Evolutionary conservation across 1,140 invertebrate species (phyloP).

Genomic region (Hestina assimilis): DNA sequence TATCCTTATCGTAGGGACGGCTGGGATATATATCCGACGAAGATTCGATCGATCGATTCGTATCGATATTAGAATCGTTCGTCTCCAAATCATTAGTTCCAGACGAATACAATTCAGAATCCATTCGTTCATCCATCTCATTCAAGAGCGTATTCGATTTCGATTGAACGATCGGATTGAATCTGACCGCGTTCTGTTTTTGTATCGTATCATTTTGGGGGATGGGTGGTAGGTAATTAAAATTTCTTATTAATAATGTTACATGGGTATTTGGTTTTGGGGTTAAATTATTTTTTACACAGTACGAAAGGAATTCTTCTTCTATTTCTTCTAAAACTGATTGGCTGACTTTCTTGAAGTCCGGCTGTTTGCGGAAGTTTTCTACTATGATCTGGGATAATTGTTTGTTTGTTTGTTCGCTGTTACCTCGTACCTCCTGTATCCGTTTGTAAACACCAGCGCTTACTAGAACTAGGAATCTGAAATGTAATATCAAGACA

Average conservation of each 20-base stretch:
- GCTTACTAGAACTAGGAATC: conserved; percentile 91
- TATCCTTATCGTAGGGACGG: conserved; percentile 77
- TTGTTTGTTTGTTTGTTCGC: conserved; percentile 89
- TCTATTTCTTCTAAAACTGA: conserved; percentile 92
- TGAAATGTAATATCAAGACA: conserved; percentile 22
- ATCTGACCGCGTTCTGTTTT: conserved; percentile 74
- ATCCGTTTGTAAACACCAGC: conserved; percentile 90
- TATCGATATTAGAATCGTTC: conserved; percentile 56
- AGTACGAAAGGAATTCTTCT: conserved; percentile 89
- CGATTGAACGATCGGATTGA: conserved; percentile 80
- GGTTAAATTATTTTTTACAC: conserved; percentile 81
- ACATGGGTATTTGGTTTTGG: conserved; percentile 78
- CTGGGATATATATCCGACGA: conserved; percentile 72
- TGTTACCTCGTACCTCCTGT: conserved; percentile 86
- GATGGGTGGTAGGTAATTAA: conserved; percentile 88
- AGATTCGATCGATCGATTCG: conserved; percentile 61
- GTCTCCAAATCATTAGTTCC: conserved; percentile 47
- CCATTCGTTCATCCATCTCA: too few relatives aligned
- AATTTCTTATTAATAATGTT: conserved; percentile 91
- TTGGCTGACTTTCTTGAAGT: conserved; percentile 90
- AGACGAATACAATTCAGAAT: conserved; percentile 55
- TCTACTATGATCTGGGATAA: conserved; percentile 89
- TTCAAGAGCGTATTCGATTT: conserved; percentile 66
- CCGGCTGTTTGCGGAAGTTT: conserved; percentile 89
- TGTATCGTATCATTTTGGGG: conserved; percentile 60